A percentile compares a stretch with the other conserved stretches of the same genome.
These are phyloP conservation scores for Eumaeus atala DNA, from an alignment of 1,140 invertebrate species.

Conservation along the genomic window DNA sequence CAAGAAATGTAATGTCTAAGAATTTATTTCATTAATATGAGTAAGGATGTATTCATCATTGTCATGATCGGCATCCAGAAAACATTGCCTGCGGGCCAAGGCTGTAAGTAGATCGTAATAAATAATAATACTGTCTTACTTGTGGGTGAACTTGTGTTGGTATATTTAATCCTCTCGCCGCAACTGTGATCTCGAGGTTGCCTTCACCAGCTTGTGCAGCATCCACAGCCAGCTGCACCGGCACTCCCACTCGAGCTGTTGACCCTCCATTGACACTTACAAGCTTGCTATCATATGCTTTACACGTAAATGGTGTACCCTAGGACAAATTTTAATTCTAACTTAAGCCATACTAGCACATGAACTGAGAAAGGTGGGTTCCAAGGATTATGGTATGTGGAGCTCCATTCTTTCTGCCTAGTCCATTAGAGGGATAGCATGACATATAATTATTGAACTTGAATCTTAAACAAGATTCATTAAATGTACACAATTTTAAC, in stretches of 20 bases:
- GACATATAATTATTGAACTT: background rate
- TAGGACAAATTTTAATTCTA: constrained; percentile 55
- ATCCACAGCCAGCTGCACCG: constrained; percentile 95
- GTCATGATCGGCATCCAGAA: no score
- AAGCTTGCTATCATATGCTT: constrained; percentile 94
- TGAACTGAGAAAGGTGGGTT: no score
- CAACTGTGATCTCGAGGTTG: constrained; percentile 97
- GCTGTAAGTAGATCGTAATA: no score
- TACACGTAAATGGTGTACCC: constrained; percentile 93
- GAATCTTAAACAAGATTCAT: no score
- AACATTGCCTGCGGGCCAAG: no score
- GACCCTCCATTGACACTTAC: constrained; percentile 88
- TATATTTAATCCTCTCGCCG: constrained; percentile 93
- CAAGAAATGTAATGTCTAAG: no score
- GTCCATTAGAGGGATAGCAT: no score
- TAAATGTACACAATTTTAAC: no score
- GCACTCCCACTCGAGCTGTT: constrained; percentile 87
- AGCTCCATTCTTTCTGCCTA: no score
- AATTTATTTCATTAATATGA: no score
- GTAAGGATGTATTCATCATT: no score
- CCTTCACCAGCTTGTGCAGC: constrained; percentile 97
- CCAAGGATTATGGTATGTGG: no score
- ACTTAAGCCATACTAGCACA: background rate
- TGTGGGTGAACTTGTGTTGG: constrained; percentile 98
- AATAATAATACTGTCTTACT: constrained; percentile 76